These are phyloP conservation scores for Drosophila suboccidentalis DNA, from an alignment of 2,888 invertebrate species.

Conservation along the genomic window DNA sequence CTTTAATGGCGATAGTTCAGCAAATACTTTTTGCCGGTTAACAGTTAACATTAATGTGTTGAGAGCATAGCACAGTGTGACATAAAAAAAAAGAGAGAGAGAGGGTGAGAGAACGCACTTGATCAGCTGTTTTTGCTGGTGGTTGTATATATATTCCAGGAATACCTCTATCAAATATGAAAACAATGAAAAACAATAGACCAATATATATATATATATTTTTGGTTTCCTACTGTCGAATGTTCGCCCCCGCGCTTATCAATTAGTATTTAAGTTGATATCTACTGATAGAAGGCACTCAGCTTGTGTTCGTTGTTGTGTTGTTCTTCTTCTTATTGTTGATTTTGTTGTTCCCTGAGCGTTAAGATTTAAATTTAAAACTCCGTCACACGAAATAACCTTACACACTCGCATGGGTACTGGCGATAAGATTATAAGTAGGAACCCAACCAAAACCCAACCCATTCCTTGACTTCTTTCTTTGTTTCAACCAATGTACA, in stretches of 20 bases:
- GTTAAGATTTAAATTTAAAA: constrained; percentile 45
- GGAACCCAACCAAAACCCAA: background rate
- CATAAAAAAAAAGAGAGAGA: background rate
- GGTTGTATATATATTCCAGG: background rate
- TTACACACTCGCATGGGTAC: background rate
- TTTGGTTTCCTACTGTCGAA: constrained; percentile 1
- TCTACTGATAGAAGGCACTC: constrained; percentile 42
- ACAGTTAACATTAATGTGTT: constrained; percentile 5
- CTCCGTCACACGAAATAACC: constrained; percentile 26
- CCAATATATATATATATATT: background rate
- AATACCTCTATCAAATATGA: constrained; percentile 4
- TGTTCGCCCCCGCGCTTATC: constrained; percentile 36
- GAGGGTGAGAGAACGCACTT: background rate
- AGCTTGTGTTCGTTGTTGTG: constrained; percentile 3
- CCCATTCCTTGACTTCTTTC: constrained; percentile 7
- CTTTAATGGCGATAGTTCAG: background rate
- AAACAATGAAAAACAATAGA: constrained; percentile 11
- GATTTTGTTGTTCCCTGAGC: constrained; percentile 5
- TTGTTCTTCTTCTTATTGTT: background rate
- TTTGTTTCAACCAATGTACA: constrained; percentile 11
- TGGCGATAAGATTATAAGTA: constrained; percentile 33
- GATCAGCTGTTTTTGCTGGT: constrained; percentile 37
- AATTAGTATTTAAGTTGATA: constrained; percentile 36
- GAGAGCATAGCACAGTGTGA: background rate
- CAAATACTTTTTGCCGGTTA: constrained; percentile 3